Percentiles rank a stretch among this genome's conserved stretches.
Evolutionary conservation across 1,140 invertebrate species (phyloP).

Genomic region (Nasonia giraulti): DNA sequence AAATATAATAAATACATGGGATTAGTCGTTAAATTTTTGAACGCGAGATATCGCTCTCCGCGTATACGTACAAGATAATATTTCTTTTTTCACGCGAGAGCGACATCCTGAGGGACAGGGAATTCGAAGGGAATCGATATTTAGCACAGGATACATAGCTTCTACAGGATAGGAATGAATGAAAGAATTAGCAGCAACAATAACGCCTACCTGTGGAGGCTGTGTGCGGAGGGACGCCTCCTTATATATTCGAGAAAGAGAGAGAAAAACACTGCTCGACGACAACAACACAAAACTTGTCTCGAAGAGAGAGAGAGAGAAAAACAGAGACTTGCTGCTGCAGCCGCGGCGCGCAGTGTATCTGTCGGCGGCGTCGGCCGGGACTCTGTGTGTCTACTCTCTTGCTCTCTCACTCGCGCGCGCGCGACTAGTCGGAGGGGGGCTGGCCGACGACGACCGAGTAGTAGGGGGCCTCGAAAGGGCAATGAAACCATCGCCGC

Average conservation of each 20-base stretch:
- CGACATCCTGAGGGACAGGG: no score
- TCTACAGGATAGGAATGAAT: not conserved
- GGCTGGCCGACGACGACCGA: not conserved
- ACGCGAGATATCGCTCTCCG: not conserved
- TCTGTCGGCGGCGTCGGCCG: not conserved
- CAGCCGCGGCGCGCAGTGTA: not conserved
- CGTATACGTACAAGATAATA: not conserved
- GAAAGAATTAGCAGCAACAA: not conserved
- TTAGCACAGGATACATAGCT: no score
- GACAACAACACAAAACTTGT: not conserved
- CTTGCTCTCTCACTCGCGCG: not conserved
- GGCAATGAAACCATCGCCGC: conserved; percentile 50
- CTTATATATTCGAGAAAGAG: not conserved
- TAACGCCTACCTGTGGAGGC: not conserved
- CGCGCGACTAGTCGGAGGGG: not conserved
- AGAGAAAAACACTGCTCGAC: not conserved
- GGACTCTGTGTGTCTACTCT: not conserved
- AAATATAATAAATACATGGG: no score
- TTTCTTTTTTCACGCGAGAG: no score
- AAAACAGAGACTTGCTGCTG: conserved; percentile 7
- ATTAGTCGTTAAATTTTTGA: not conserved
- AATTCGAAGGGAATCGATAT: no score
- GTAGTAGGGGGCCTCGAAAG: conserved; percentile 32
- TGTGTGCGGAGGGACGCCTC: not conserved
- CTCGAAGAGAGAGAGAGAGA: not conserved